Conservation (phyloP, 2,888 invertebrate genomes). For the Hololepta plana region DNA sequence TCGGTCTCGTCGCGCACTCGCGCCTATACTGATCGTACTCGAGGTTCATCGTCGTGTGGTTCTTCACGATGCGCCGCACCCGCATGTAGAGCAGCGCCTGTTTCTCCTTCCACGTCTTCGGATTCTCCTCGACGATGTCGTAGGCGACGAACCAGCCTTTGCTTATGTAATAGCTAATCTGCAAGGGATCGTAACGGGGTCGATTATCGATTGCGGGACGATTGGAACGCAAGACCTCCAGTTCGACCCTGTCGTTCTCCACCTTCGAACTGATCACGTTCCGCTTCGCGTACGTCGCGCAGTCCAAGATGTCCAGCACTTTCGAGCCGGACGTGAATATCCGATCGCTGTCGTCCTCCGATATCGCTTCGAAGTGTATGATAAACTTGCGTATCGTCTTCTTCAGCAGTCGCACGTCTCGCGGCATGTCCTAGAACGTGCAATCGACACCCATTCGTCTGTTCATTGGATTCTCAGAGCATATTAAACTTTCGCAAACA, state of each 20-base stretch:
- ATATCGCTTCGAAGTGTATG: no score
- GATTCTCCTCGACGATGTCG: conserved; percentile 13
- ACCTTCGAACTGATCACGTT: conserved; percentile 6
- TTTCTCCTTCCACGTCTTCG: conserved; percentile 16
- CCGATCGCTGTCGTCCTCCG: conserved; percentile 16
- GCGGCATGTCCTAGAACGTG: no score
- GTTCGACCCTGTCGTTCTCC: conserved; percentile 5
- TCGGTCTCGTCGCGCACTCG: conserved; percentile 14
- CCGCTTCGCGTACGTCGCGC: conserved; percentile 9
- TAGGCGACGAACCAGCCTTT: conserved; percentile 21
- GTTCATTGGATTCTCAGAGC: no score
- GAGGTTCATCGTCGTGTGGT: conserved; percentile 21
- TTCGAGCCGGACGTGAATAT: conserved; percentile 10
- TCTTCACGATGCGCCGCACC: conserved; percentile 18
- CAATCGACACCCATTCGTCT: no score
- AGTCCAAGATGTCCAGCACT: conserved; percentile 10
- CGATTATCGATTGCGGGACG: no score
- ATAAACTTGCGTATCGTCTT: no score
- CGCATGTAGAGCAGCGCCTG: conserved; percentile 23
- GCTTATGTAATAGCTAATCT: conserved; percentile 12
- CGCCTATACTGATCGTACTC: conserved; percentile 19
- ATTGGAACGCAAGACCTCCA: conserved; percentile 3
- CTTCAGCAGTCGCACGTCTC: no score
- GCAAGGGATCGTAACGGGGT: no score
- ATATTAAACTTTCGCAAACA: no score